Percentiles rank a stretch among this genome's conserved stretches.
phyloP scores from a whole-genome alignment of 2,888 invertebrate species.

The Onchidella celtica region DNA sequence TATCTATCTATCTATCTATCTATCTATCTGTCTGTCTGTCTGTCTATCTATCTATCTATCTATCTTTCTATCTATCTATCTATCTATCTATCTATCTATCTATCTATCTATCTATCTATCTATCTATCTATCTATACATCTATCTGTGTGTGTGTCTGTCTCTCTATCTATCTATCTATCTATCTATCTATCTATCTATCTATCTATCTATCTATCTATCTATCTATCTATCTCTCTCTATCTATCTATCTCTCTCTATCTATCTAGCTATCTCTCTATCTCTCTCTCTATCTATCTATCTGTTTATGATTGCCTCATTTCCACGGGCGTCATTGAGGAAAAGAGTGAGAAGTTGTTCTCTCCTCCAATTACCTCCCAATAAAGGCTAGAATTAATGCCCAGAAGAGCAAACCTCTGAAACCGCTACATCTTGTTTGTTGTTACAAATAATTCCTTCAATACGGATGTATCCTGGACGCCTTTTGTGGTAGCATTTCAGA shows the following conservation, averaged over 20 bases:
- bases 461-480: too few species aligned
- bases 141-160: too few species aligned
- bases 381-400: too few species aligned
- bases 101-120: slow-evolving; percentile 14
- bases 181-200: slow-evolving; percentile 6
- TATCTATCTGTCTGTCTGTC: slow-evolving; percentile 5
- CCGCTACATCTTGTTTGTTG: too few species aligned
- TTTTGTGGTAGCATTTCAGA: too few species aligned
- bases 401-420: too few species aligned
- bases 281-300: not conserved
- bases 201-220: not conserved
- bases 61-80: not conserved
- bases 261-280: not conserved
- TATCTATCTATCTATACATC: not conserved
- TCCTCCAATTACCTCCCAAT: too few species aligned
- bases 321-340: too few species aligned
- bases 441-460: too few species aligned
- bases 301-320: not conserved
- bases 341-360: too few species aligned
- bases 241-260: not conserved
- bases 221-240: not conserved
- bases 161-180: slow-evolving; percentile 9
- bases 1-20: slow-evolving; percentile 13
- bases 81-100: not conserved
- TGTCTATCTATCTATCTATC: slow-evolving; percentile 19